Evolutionary conservation across 2,113 vertebrate species (phyloP), one percentile per base, ranked within the genome.

Genomic region (Archilochus colubris): DNA sequence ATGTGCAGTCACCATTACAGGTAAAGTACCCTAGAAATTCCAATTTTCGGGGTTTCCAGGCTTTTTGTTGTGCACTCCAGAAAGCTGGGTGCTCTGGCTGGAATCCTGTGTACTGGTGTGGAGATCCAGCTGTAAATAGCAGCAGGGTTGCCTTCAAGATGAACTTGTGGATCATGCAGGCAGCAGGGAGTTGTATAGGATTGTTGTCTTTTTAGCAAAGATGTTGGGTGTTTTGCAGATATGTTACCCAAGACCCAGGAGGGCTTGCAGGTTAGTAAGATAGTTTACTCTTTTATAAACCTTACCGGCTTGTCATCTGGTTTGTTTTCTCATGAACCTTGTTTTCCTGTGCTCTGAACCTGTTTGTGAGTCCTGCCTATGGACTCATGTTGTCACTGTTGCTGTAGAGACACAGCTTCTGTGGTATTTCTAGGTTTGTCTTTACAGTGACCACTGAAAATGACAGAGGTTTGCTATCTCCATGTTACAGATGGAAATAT

Each of bases 401-500:
- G 64, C 70, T 93, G 93, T 67, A 53, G 85, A 80, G 53, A 61
- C 38, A 40, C n/a, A 46, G 27, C 79, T 74, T 86, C 82, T 81
- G 55, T 81, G 57, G 24, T 85, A 55, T 89, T 85, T 93, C 93
- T 86, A 76, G 59, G 33, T 74, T 94, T 93, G 72, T 63, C 85
- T 91, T 91, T 36, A 81, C 51, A 80, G 53, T 91, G 89, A 77
- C 84, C 59, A 58, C 1, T 2, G 87, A 91, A 89, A 74, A 86
- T 44, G 43, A 86, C 33, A 25, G 25, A 59, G 81, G 57, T 73
- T 91, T 91, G 36, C 89, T 97, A 94, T 96, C 89, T 77, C 61
- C 57, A 50, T 74, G 33, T 80, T 83, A 62, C 93, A 97, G 79
- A 88, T 93, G 89, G 89, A 91, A 88, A 70, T 86, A 51, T 0